These are phyloP conservation scores for Cryptus armator DNA, from an alignment of 2,888 invertebrate genomes.

Conservation along the genomic window DNA sequence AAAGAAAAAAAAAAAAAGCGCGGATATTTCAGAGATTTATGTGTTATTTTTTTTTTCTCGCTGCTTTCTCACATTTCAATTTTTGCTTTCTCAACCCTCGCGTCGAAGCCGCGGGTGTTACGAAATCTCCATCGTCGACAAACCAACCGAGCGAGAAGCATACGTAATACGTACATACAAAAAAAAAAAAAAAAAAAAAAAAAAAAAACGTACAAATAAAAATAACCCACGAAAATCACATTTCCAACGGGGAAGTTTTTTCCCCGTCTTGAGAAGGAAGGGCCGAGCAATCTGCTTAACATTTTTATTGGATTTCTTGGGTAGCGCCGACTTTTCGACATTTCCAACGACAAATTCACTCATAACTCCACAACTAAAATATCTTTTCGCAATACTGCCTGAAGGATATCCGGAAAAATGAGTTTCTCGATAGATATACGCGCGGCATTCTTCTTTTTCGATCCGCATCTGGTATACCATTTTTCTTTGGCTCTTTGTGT, in stretches of 20 bases:
- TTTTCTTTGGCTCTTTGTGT: neutral
- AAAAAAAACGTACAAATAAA: conserved; percentile 8
- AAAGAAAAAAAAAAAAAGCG: too few species aligned
- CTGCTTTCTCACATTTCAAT: neutral
- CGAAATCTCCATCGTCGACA: conserved; percentile 16
- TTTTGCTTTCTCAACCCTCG: neutral
- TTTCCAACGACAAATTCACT: conserved; percentile 46
- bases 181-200: conserved; percentile 11
- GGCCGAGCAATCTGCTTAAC: conserved; percentile 45
- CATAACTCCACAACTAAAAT: conserved; percentile 19
- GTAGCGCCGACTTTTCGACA: conserved; percentile 9
- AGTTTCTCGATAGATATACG: neutral
- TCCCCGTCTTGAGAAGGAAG: neutral
- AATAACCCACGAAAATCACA: neutral
- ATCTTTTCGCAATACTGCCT: neutral
- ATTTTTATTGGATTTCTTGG: conserved; percentile 62
- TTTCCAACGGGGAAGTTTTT: neutral
- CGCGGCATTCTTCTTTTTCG: neutral
- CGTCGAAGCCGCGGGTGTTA: neutral
- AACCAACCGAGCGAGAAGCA: conserved; percentile 29
- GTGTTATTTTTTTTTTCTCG: neutral
- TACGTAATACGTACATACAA: conserved; percentile 19
- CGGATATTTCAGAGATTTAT: too few species aligned
- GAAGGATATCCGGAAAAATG: neutral
- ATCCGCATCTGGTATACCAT: neutral